Evolutionary conservation across 2,113 vertebrate genomes (phyloP), one percentile per base, ranked within the genome.

Genomic region (Phaethornis superciliosus): DNA sequence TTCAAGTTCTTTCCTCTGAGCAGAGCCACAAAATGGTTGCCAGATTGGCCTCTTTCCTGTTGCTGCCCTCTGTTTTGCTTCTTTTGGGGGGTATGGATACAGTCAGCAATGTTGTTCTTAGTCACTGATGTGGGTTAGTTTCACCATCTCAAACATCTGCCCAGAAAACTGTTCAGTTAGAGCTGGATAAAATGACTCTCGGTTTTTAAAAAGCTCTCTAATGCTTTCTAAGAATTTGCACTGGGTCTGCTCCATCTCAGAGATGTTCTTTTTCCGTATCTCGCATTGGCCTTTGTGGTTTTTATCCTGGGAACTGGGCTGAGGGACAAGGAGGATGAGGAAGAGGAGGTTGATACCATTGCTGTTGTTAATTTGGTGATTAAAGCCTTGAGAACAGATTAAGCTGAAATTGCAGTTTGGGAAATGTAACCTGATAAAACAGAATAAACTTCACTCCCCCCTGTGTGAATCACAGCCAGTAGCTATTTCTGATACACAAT

Each of bases 201-300:
- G 60, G 42, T 91, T 88, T 56, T 91, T 94, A 18, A 27, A n/a
- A 84, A 94, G 23, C 69, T 93, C 69, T 64, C 71, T 94, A 85
- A 86, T 28, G 64, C 97, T 98, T 98, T 98, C 97, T 97, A 98
- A 96, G 97, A 97, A 97, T 87, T 91, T 96, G 76, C 68, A 85
- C 72, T 91, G 78, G 63, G 91, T 93, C 96, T 96, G 90, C 96
- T 98, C 85, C 95, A 85, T 95, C 90, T 97, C 58, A 26, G 74
- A 95, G 94, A 75, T 71, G 33, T 71, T 88, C 14, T 92, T 83
- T 93, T 96, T 63, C 85, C 4, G 0, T 75, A 84, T 93, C 68
- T 83, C 15, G 59, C 52, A 54, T 58, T 74, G 54, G 72, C 24
- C 77, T 92, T 87, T 91, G 56, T 55, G 37, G 4, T 72, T 96